Evolutionary conservation across 2,888 invertebrate genomes (phyloP).

Genomic region (Morpho deidamia): DNA sequence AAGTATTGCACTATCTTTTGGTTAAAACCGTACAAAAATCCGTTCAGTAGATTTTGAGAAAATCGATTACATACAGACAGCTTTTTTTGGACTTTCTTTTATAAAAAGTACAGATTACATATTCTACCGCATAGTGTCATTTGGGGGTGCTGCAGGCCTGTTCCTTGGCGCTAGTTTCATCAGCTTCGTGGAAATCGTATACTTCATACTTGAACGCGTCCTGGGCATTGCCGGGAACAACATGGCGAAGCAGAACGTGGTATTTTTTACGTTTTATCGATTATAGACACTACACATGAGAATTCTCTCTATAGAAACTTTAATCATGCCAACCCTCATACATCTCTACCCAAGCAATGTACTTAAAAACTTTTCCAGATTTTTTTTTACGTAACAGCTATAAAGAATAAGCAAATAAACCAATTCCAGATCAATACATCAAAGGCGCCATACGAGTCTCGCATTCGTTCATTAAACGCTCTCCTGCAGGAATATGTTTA

Average conservation of each 20-base stretch:
- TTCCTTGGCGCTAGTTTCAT: slow-evolving; percentile 82
- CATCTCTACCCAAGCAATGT: too few species aligned
- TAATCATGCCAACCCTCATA: too few species aligned
- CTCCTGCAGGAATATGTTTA: background rate
- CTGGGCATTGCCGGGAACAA: background rate
- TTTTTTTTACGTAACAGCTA: too few species aligned
- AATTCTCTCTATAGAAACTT: too few species aligned
- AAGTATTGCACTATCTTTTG: too few species aligned
- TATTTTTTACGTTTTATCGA: background rate
- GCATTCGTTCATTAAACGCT: slow-evolving; percentile 5
- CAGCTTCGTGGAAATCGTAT: slow-evolving; percentile 78
- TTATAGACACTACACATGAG: too few species aligned
- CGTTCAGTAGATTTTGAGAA: too few species aligned
- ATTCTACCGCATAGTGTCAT: slow-evolving; percentile 79
- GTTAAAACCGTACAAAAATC: too few species aligned
- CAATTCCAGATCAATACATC: slow-evolving; percentile 4
- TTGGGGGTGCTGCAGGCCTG: slow-evolving; percentile 80
- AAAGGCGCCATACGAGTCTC: slow-evolving; percentile 3
- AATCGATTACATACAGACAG: too few species aligned
- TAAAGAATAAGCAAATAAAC: background rate
- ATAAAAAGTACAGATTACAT: too few species aligned
- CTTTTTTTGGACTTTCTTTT: too few species aligned
- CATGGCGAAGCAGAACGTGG: background rate
- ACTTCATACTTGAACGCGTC: slow-evolving; percentile 57
- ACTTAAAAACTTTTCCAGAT: too few species aligned